Percentiles rank a stretch among this genome's conserved stretches.
Conservation (phyloP, 2,113 vertebrate genomes). For the Lutjanus erythropterus region DNA sequence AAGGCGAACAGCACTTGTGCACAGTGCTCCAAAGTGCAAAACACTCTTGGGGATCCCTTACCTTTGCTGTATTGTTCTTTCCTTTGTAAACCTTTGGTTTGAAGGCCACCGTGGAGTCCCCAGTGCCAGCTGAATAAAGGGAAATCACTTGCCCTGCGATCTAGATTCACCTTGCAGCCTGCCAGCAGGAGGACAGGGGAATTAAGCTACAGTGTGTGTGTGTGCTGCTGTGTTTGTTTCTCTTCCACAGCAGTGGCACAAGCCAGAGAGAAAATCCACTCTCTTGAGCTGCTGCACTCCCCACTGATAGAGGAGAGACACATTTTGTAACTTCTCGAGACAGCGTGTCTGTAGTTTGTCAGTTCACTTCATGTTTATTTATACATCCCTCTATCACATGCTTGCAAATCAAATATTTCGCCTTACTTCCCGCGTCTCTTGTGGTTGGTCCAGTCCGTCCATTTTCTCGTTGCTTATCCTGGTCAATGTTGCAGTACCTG, state of each 20-base stretch:
- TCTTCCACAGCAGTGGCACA: slow-evolving; percentile 9
- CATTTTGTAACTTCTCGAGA: background rate
- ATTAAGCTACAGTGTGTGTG: background rate
- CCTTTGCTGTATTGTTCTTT: slow-evolving; percentile 55
- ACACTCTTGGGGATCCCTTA: slow-evolving; percentile 44
- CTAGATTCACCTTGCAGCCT: slow-evolving; percentile 58
- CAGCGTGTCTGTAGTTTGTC: background rate
- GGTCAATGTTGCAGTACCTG: background rate
- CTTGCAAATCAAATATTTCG: slow-evolving; percentile 15
- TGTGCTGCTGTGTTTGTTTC: slow-evolving; percentile 15
- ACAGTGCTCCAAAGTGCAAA: slow-evolving; percentile 27
- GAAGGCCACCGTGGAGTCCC: slow-evolving; percentile 52
- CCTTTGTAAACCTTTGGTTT: slow-evolving; percentile 67
- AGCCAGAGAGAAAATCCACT: slow-evolving; percentile 22
- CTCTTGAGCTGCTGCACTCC: background rate
- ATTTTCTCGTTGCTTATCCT: background rate
- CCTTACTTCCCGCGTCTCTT: background rate
- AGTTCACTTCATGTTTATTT: slow-evolving; percentile 11
- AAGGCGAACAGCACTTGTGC: slow-evolving; percentile 31
- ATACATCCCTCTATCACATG: background rate
- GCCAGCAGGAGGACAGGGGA: slow-evolving; percentile 1
- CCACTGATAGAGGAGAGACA: background rate
- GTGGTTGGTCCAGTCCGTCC: background rate
- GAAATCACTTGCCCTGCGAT: slow-evolving; percentile 58
- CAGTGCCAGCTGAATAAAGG: slow-evolving; percentile 51